phyloP scores from a whole-genome alignment of 2,888 invertebrate species.

The Euzophera pinguis region DNA sequence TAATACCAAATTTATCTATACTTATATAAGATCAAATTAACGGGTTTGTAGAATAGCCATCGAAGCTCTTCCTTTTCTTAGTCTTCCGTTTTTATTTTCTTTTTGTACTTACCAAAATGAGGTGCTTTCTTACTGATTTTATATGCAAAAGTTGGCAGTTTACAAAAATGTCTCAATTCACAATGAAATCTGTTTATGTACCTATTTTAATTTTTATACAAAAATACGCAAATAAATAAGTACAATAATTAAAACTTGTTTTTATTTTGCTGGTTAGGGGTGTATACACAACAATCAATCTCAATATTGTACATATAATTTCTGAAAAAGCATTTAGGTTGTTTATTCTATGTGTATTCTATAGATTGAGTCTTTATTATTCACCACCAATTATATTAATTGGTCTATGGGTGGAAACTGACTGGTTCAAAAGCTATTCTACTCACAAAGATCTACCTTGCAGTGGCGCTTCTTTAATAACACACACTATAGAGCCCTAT shows the following conservation, averaged over 20 bases:
- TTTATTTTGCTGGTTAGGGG: background rate
- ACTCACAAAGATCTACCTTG: too few relatives aligned
- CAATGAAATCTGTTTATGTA: slow-evolving; percentile 66
- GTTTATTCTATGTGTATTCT: too few relatives aligned
- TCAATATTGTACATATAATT: too few relatives aligned
- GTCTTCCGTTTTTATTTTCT: slow-evolving; percentile 59
- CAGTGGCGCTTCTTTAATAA: too few relatives aligned
- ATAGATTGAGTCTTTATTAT: too few relatives aligned
- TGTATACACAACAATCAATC: background rate
- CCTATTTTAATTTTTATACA: slow-evolving; percentile 77
- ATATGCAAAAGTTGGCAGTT: slow-evolving; percentile 58
- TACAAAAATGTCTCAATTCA: slow-evolving; percentile 57
- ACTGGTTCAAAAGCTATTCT: too few relatives aligned
- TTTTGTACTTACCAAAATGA: slow-evolving; percentile 67
- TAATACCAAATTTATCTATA: slow-evolving; percentile 62
- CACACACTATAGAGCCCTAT: too few relatives aligned
- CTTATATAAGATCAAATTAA: slow-evolving; percentile 51
- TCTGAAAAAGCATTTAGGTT: too few relatives aligned
- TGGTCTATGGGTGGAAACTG: too few relatives aligned
- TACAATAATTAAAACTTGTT: slow-evolving; percentile 25
- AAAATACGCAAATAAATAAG: slow-evolving; percentile 74
- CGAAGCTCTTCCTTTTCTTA: slow-evolving; percentile 55
- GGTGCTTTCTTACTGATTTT: slow-evolving; percentile 57
- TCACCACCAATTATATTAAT: too few relatives aligned
- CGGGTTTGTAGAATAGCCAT: slow-evolving; percentile 61